Evolutionary conservation across 2,797 vertebrate species (phyloP).

Genomic region (Balearica regulorum): DNA sequence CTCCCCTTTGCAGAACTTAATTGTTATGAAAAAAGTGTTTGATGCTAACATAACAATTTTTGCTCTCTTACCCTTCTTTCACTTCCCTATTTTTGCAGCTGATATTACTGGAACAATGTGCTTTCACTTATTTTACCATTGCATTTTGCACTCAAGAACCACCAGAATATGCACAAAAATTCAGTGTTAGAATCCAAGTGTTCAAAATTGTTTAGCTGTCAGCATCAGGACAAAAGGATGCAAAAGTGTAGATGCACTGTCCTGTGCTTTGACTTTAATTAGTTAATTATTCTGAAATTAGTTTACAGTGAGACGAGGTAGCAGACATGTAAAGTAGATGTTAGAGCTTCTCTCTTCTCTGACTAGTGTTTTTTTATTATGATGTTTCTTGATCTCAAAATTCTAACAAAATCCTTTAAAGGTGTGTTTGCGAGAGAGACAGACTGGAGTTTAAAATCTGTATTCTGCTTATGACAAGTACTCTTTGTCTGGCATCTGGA

Average conservation of each 20-base stretch:
- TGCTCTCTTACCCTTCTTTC: not conserved
- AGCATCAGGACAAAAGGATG: not conserved
- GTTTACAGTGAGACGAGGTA: not conserved
- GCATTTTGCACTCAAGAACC: not conserved
- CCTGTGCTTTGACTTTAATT: not conserved
- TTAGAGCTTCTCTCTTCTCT: not conserved
- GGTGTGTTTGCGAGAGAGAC: not conserved
- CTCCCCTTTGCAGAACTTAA: not conserved
- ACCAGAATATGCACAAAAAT: not conserved
- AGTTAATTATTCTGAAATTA: not conserved
- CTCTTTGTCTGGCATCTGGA: constrained; percentile 58
- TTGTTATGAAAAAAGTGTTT: not conserved
- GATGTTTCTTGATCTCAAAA: not conserved
- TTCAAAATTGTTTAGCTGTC: not conserved
- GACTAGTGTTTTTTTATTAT: not conserved
- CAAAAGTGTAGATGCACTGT: not conserved
- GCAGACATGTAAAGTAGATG: not conserved
- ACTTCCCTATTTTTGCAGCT: not conserved
- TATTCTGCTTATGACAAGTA: constrained; percentile 15
- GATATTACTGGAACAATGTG: not conserved
- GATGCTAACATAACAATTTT: not conserved
- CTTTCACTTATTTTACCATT: not conserved
- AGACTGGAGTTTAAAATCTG: not conserved
- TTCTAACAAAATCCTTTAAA: not conserved
- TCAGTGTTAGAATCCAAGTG: not conserved